Evolutionary conservation across 2,888 invertebrate genomes (phyloP), one percentile per base, ranked within the genome.

Genomic region (Lasioglossum calceatum): DNA sequence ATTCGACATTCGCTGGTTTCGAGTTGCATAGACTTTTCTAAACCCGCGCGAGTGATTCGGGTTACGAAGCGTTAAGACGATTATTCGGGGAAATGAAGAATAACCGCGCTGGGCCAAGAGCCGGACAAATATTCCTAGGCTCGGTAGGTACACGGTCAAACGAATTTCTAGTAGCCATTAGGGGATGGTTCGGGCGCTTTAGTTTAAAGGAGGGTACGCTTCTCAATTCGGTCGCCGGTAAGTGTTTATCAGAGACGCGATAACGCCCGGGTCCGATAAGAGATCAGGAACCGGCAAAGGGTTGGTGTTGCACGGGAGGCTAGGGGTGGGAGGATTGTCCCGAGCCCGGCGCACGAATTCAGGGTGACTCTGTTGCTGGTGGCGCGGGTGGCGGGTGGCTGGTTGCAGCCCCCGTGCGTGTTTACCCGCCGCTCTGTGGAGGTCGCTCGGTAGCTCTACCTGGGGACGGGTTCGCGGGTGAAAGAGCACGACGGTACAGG

Each of bases 361-460:
- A 84, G 74, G 84, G 77, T 83, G 77, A 73, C 67, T 79, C 78
- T 58, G 36, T 70, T 64, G 54, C 73, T 72, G 58, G 72, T 42
- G 64, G 47, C n/a, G 8, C 44, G 71, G 36, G 36, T 42, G 42
- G 75, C 5, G 19, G 32, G 79, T 72, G 74, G 36, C 42, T 71
- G 74, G 87, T 80, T 58, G 81, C 76, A 82, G 47, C 58, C 44
- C 27, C 70, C 61, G 84, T 71, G 72, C 70, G 67, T 83, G 85
- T 79, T 82, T 82, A 58, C 73, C 47, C 79, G 70, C 42, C 42
- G 47, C 42, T 64, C 39, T 19, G 70, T 67, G 74, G 75, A 80
- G 75, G 82, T 84, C 78, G 80, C 80, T 36, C 39, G 70, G 39
- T 3, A 80, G 88, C 70, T 86, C 79, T 77, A 88, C 86, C 84